Evolutionary conservation across 2,113 vertebrate genomes (phyloP), one percentile per base, ranked within the genome.

Genomic region (Rhinoderma darwinii): DNA sequence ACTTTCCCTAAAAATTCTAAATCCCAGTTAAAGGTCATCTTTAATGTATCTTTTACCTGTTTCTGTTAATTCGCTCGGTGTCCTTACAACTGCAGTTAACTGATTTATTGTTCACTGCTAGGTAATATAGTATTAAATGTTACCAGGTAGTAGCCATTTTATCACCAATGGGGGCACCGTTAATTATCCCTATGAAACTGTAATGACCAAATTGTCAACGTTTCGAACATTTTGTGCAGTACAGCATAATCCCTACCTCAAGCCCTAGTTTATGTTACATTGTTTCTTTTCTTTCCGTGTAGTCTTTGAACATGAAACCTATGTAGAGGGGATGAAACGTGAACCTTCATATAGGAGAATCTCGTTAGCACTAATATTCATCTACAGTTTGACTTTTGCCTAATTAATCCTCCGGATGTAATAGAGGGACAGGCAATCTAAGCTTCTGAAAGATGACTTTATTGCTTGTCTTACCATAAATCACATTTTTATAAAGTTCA

Each of bases 401-500:
- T 88, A 51, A 94, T 94, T 94, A 93, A 93, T 94, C 92, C 84
- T 91, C 92, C 88, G 90, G 90, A 91, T 92, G 89, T 89, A 91
- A 92, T 81, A 92, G 90, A 92, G 88, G 89, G 91, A 89, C 90
- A 89, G 91, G 89, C 91, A 91, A 93, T 95, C 93, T 94, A 93
- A 93, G 88, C 88, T 91, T 91, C 89, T 92, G 91, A 94, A 92
- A 93, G 92, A 95, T 94, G 91, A 89, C 89, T 94, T 92, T 92
- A 92, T 88, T 92, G 86, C 92, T 92, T 79, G 88, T 89, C 89
- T 82, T 0, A 80, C 91, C 86, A 89, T 94, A 94, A 95, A 95
- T 96, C 93, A 96, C 93, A 93, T 93, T 93, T 94, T 89, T 90
- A 86, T 86, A 94, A 95, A 95, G 92, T 95, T 95, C 91, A 88